Base-by-base conservation (phyloP, 2,888 invertebrate species). In the Aleiodes testaceus region DNA sequence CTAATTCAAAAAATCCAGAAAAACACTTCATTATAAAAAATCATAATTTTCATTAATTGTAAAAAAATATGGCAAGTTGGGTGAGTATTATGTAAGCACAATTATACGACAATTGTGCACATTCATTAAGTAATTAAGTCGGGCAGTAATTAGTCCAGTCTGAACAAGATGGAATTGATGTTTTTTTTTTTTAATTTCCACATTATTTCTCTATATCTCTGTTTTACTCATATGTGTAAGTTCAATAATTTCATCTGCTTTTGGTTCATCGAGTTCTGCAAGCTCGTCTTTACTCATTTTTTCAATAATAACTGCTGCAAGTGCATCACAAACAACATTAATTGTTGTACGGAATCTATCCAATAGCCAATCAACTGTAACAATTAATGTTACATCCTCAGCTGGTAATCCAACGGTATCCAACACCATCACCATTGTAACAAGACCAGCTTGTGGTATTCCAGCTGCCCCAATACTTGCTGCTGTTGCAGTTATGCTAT, bases 381-480 rank as follows among this genome's bases (percentile, higher is more conserved):
- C 92, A 83, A 97, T 96, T 78, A 96, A 92, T 72, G 95, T 94
- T 70, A 96, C 95, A 85, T 96, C 96, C 85, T 95, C 93, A 0
- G 96, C 94, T 47, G 96, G 95, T 77, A 97, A 89, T 69, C 95
- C 96, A 75, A 97, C 95, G 12, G 96, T 96, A 85, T 96, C 96
- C 79, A 97, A 89, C 65, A 97, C 97, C 96, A 97, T 97, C 72
- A 97, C 96, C 97, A 97, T 97, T 79, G 97, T 97, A 53, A 97
- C 96, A 79, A 97, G 91, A 63, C 97, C 97, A 26, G 97, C 97
- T 87, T 97, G 97, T 11, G 97, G 97, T 80, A 98, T 98, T 42
- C 98, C 97, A 4, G 98, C 98, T 16, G 98, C 98, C 71, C 98
- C 98, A 85, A 98, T 97, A 80, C 97, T 97, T 0, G 98, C 98